Evolutionary conservation across 2,888 invertebrate genomes (phyloP), one percentile per base, ranked within the genome.

Genomic region (Amphipoea oculea): DNA sequence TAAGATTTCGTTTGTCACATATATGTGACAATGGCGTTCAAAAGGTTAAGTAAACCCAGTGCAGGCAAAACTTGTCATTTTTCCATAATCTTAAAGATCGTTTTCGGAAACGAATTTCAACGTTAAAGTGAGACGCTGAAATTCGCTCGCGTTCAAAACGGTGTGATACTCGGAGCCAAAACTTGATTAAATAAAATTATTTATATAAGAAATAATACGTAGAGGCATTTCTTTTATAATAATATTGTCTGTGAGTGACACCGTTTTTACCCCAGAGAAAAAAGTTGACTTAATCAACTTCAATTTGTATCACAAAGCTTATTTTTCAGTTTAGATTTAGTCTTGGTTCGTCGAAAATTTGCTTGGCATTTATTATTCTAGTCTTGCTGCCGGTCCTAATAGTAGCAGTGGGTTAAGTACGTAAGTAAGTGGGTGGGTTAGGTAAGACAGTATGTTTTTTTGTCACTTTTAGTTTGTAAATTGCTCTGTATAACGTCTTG

Each of bases 161-260:
- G 81, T 86, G 81, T 86, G 14, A 86, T 1, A 70, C 60, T 36
- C 23, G 60, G n/a, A 63, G 4, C 42, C 67, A 73, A 85, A 87
- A 73, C 73, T 88, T 82, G 77, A 84, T 85, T 76, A 86, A 82
- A 88, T 85, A 85, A 84, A 80, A 84, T 88, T 86, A 84, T 87
- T 81, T 82, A 79, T 79, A 71, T 63, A 79, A 79, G 72, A 83
- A 73, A 80, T 83, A 78, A 67, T 68, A 78, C 70, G 81, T 84
- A 62, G 68, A 76, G 81, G 76, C 77, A 83, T 85, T 84, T 83
- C 74, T 84, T 29, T 82, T 85, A 78, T 76, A 88, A 88, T 83
- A 72, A 79, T 78, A 78, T 63, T 78, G 63, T 76, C 82, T 79
- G 85, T 62, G 78, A 84, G 45, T 83, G 86, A 89, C 89, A 88